Base-by-base conservation (phyloP, 2,888 invertebrate species). In the Limnephilus lunatus region DNA sequence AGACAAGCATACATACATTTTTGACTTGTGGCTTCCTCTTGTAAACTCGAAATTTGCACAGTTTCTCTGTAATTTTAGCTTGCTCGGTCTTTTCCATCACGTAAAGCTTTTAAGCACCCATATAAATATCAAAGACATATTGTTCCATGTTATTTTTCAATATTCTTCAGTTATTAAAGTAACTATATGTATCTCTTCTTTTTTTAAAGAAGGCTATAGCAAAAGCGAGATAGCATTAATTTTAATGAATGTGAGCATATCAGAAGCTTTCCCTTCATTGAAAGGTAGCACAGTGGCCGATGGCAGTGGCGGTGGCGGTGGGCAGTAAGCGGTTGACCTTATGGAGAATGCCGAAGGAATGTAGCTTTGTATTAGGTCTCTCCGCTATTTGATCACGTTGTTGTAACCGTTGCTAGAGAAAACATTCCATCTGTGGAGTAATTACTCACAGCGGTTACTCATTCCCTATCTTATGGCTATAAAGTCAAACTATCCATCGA, bases 331-430 rank as follows among this genome's bases (percentile, higher is more conserved):
- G 30, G 31, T 53, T 53, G 87, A 53, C 87, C 48, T 48, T 31
- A 30, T 15, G n/a, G 31, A 87, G 87, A 87, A 48, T 87, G 53
- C 48, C 15, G 53, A 53, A 48, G 87, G 53, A 87, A 87, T 53
- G 48, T 53, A 31, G 87, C n/a, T 53, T 86, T 30, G n/a, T 86
- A 44, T 44, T 44, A 35, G 86, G 12, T 44, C 86, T 35, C 85
- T 82, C 19, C 82, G 12, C 32, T 82, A 32, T 83, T 83, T 83
- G 83, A 35, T 83, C 35, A 83, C 35, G 30, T 31, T 12, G 19
- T 53, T 30, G 53, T 53, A 53, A 87, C 53, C 30, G 86, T 44
- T 86, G 48, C 30, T 53, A 9, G 87, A 53, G 87, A 87, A 87
- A 48, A 68, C 48, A 87, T 87, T 87, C 53, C 19, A 30, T 30